phyloP scores from a whole-genome alignment of 2,797 vertebrate species.

The Hypotaenidia okinawae region DNA sequence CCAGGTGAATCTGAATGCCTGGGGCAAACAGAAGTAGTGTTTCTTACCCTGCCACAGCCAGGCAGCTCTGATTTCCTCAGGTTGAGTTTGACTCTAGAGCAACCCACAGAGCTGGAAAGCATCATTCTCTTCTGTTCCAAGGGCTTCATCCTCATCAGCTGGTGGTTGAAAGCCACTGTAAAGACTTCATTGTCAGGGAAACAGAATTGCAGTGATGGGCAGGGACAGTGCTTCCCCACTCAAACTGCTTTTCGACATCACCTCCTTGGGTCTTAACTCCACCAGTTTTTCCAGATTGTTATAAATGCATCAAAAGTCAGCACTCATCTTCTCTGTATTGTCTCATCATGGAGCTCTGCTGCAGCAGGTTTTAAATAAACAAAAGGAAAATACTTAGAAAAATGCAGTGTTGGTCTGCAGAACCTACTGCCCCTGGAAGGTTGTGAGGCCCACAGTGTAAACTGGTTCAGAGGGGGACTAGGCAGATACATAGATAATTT shows the following conservation, averaged over 20 bases:
- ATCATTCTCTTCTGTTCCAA: background rate
- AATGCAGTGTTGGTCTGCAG: background rate
- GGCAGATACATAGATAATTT: background rate
- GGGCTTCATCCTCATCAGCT: background rate
- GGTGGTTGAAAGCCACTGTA: background rate
- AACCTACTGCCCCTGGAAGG: background rate
- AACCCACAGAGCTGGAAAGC: background rate
- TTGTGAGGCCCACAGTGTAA: background rate
- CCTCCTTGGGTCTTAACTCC: background rate
- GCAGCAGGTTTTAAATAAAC: background rate
- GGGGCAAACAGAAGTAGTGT: background rate
- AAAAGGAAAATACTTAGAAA: background rate
- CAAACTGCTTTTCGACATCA: background rate
- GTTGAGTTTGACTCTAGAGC: background rate
- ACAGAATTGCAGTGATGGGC: background rate
- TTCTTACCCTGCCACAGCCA: background rate
- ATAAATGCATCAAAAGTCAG: background rate
- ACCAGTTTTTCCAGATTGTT: background rate
- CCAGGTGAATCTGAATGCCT: background rate
- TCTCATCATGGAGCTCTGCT: background rate
- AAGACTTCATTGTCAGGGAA: background rate
- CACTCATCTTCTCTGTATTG: background rate
- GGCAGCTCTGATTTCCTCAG: background rate
- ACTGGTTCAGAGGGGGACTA: background rate
- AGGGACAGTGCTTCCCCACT: background rate